Percentiles rank a stretch among this genome's conserved stretches.
These are phyloP conservation scores for Ursus arctos DNA, from an alignment of 2,113 vertebrate species.

Conservation along the genomic window DNA sequence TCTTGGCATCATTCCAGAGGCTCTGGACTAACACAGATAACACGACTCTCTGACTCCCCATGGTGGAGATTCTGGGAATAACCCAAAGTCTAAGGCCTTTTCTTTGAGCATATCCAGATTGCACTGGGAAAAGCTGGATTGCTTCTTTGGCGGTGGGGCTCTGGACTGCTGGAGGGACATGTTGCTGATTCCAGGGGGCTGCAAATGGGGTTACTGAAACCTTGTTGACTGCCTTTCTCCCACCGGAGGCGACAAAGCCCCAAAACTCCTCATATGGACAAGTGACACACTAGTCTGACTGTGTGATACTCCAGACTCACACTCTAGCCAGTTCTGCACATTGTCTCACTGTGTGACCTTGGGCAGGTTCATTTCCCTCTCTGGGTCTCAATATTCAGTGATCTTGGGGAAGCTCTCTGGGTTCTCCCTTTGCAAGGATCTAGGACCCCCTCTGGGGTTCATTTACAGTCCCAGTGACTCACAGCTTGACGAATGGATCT, in stretches of 20 bases:
- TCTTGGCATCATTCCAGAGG: neutral
- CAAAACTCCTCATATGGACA: neutral
- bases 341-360: neutral
- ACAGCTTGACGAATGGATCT: slow-evolving; percentile 99
- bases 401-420: neutral
- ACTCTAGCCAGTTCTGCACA: neutral
- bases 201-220: neutral
- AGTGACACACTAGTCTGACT: neutral
- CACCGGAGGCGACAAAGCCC: neutral
- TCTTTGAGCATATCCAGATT: neutral
- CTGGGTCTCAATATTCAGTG: neutral
- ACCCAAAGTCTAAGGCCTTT: neutral
- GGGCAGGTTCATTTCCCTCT: neutral
- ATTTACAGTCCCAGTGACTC: slow-evolving; percentile 70
- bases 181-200: neutral
- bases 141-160: neutral
- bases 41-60: neutral
- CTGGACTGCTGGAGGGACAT: neutral
- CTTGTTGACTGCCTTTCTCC: neutral
- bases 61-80: neutral
- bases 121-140: neutral
- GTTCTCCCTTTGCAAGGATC: neutral
- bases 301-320: neutral
- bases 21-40: neutral
- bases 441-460: neutral